phyloP scores from a whole-genome alignment of 2,113 vertebrate species.

The Grus americana region DNA sequence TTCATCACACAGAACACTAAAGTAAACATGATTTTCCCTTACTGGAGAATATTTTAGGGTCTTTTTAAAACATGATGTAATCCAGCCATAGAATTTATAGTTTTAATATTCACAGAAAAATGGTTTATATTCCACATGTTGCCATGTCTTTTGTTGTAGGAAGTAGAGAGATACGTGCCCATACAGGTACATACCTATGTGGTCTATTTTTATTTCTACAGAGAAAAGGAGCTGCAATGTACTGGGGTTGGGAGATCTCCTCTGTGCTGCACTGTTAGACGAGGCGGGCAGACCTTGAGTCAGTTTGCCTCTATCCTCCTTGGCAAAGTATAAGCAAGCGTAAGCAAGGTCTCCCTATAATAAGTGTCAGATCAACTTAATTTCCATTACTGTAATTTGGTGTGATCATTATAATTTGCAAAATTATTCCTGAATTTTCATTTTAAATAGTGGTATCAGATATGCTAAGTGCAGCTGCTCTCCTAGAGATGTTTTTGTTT shows the following conservation, averaged over 20 bases:
- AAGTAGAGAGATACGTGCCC: background rate
- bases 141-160: background rate
- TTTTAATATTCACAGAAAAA: background rate
- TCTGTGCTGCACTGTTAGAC: background rate
- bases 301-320: background rate
- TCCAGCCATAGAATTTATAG: background rate
- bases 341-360: background rate
- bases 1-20: constrained; percentile 1
- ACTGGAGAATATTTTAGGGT: background rate
- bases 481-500: background rate
- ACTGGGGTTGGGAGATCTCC: background rate
- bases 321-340: background rate
- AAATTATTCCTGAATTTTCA: background rate
- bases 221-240: background rate
- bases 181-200: background rate
- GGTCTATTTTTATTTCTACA: background rate
- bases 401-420: background rate
- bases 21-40: background rate
- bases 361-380: background rate
- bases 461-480: background rate
- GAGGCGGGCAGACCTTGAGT: background rate
- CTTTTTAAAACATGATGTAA: background rate
- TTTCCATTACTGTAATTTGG: background rate
- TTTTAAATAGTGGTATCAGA: background rate
- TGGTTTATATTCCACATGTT: background rate